These are phyloP conservation scores for Pterobdella sp. DNA, from an alignment of 2,888 invertebrate genomes.

Conservation along the genomic window DNA sequence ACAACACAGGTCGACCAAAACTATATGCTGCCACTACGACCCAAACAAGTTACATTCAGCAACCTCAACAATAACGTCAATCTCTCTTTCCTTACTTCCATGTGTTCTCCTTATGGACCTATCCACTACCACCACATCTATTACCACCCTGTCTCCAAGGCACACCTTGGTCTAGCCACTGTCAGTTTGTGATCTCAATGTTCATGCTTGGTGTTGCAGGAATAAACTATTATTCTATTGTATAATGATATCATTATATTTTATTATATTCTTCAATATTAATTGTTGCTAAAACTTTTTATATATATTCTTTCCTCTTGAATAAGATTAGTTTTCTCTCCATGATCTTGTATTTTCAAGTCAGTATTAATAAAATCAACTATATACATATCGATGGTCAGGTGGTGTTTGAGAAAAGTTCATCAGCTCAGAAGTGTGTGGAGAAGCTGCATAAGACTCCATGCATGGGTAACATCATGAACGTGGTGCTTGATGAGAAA, in stretches of 20 bases:
- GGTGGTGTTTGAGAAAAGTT: slow-evolving; percentile 76
- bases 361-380: background rate
- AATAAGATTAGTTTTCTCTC: too few species aligned
- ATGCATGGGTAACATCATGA: slow-evolving; percentile 89
- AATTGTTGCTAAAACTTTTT: too few species aligned
- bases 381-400: slow-evolving; percentile 49
- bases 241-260: too few species aligned
- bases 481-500: slow-evolving; percentile 83
- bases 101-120: slow-evolving; percentile 70
- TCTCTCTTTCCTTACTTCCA: slow-evolving; percentile 68
- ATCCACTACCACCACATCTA: slow-evolving; percentile 82
- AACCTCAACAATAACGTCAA: slow-evolving; percentile 97
- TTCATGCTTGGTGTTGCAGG: background rate
- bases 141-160: slow-evolving; percentile 83
- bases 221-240: background rate
- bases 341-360: too few species aligned
- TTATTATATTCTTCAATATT: too few species aligned
- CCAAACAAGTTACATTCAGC: slow-evolving; percentile 81
- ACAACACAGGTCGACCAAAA: slow-evolving; percentile 62
- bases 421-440: slow-evolving; percentile 74
- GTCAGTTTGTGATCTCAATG: slow-evolving; percentile 37
- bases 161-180: slow-evolving; percentile 81
- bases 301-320: too few species aligned
- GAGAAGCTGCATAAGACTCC: slow-evolving; percentile 85
- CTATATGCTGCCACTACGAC: slow-evolving; percentile 86